A percentile compares a stretch with the other conserved stretches of the same genome.
These are phyloP conservation scores for Melieria omissa DNA, from an alignment of 2,888 invertebrate species.

Conservation along the genomic window DNA sequence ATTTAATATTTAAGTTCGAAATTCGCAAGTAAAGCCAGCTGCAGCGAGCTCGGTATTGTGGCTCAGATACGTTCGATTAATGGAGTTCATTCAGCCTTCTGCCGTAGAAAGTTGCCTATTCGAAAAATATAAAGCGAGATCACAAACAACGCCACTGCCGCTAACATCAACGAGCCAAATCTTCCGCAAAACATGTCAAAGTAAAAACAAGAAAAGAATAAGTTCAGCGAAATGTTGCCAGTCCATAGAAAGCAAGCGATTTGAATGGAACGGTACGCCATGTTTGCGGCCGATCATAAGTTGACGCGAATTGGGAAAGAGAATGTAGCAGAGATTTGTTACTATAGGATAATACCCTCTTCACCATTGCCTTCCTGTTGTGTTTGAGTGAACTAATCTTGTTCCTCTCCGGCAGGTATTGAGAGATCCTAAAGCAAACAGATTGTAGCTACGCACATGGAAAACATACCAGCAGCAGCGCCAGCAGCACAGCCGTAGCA, in stretches of 20 bases:
- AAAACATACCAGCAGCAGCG: slow-evolving; percentile 28
- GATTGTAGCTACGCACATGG: slow-evolving; percentile 46
- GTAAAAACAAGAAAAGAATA: not conserved
- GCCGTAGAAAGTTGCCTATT: too few relatives aligned
- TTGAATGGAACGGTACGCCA: slow-evolving; percentile 11
- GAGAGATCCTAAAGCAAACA: slow-evolving; percentile 60
- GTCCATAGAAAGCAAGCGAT: not conserved
- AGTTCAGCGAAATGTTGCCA: not conserved
- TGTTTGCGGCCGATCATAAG: not conserved
- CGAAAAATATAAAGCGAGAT: too few relatives aligned
- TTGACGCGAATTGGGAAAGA: slow-evolving; percentile 37
- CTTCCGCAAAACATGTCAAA: not conserved
- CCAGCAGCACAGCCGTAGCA: slow-evolving; percentile 39
- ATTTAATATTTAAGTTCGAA: too few relatives aligned
- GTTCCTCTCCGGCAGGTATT: slow-evolving; percentile 69
- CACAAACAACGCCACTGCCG: too few relatives aligned
- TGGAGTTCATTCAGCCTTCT: too few relatives aligned
- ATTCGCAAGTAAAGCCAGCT: too few relatives aligned
- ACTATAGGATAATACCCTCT: slow-evolving; percentile 46
- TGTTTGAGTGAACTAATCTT: slow-evolving; percentile 69
- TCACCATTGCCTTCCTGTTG: slow-evolving; percentile 65
- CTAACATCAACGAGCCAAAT: too few relatives aligned
- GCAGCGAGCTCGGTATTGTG: too few relatives aligned
- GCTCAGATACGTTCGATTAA: too few relatives aligned
- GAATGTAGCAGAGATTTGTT: slow-evolving; percentile 47